Evolutionary conservation across 2,888 invertebrate genomes (phyloP).

Genomic region (Heliconius ethilla): DNA sequence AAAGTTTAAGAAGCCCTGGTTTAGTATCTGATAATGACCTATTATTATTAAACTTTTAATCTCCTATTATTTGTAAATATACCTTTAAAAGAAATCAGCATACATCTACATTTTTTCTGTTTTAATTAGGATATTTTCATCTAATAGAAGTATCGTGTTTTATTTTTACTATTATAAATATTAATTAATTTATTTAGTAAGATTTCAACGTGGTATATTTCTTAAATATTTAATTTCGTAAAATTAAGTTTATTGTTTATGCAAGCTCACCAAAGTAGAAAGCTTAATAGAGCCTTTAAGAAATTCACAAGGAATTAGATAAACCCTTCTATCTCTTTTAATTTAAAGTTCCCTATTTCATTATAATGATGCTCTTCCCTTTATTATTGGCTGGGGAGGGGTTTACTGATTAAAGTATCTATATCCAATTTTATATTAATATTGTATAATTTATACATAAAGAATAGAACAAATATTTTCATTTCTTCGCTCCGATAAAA

Average conservation of each 20-base stretch:
- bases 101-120: too few species aligned
- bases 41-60: not conserved
- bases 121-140: too few species aligned
- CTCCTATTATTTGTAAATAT: not conserved
- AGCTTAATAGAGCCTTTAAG: conserved; percentile 9
- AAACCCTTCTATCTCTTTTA: conserved; percentile 14
- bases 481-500: too few species aligned
- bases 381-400: conserved; percentile 8
- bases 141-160: too few species aligned
- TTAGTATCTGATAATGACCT: not conserved
- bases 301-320: conserved; percentile 12
- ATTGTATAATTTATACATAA: too few species aligned
- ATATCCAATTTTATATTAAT: not conserved
- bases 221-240: not conserved
- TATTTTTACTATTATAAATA: too few species aligned
- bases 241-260: not conserved
- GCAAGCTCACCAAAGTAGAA: not conserved
- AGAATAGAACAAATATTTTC: not conserved
- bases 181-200: not conserved
- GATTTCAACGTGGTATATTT: too few species aligned
- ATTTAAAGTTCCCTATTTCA: conserved; percentile 15
- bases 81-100: too few species aligned
- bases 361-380: not conserved
- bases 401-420: not conserved
- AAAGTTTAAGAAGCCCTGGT: too few species aligned